A percentile compares a stretch with the other conserved stretches of the same genome.
Conservation (phyloP, 2,113 vertebrate genomes). For the Eudyptes chrysolophus region DNA sequence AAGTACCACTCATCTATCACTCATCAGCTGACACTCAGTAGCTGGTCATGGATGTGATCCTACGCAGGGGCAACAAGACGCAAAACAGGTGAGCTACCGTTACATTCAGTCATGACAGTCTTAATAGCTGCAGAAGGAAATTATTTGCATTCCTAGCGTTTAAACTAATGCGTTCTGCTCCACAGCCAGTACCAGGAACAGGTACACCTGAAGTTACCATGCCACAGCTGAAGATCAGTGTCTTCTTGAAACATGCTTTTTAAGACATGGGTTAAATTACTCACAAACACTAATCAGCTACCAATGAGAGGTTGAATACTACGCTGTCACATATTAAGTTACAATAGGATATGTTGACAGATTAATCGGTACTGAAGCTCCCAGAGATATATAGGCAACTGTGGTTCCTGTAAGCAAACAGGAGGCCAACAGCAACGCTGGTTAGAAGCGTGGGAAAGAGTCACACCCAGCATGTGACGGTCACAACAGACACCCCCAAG, state of each 20-base stretch:
- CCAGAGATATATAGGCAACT: not conserved
- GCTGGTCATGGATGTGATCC: not conserved
- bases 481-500: not conserved
- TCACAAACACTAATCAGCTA: not conserved
- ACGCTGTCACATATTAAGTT: not conserved
- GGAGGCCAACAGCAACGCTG: not conserved
- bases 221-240: not conserved
- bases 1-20: not conserved
- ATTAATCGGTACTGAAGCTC: not conserved
- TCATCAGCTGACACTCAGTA: not conserved
- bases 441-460: not conserved
- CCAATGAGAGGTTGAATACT: not conserved
- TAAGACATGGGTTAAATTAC: not conserved
- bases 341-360: not conserved
- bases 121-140: not conserved
- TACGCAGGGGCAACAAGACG: rapidly evolving
- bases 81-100: not conserved
- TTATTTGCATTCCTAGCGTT: not conserved
- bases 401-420: not conserved
- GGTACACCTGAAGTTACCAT: not conserved
- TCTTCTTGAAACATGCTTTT: not conserved
- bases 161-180: not conserved
- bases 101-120: not conserved
- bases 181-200: not conserved
- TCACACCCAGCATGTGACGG: rapidly evolving